phyloP scores from a whole-genome alignment of 2,113 vertebrate species.

The Campylomormyrus tamandua region DNA sequence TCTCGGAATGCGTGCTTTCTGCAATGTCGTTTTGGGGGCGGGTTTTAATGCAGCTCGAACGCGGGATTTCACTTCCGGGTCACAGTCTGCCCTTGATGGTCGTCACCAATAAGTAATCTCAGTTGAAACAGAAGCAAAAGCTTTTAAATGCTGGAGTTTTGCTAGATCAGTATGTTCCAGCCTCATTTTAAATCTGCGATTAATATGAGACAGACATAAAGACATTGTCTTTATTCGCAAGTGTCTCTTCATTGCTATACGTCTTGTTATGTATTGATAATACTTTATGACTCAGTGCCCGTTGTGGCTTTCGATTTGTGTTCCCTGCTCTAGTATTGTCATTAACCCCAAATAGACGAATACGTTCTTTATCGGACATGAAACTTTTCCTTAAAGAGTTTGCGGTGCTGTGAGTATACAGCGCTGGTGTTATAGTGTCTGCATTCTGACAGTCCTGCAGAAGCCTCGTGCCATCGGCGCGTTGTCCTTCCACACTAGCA shows the following conservation, averaged over 20 bases:
- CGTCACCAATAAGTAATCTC: background rate
- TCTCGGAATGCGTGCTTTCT: background rate
- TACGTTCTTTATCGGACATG: background rate
- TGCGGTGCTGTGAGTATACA: background rate
- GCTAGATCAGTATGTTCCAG: background rate
- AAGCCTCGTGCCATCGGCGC: conserved; percentile 35
- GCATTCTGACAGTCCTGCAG: conserved; percentile 41
- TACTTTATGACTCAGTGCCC: background rate
- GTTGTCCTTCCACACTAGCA: conserved; percentile 71
- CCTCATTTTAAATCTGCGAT: background rate
- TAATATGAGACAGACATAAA: background rate
- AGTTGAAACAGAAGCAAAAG: background rate
- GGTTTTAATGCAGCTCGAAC: background rate
- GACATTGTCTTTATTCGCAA: background rate
- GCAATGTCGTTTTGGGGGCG: no score
- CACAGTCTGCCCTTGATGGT: background rate
- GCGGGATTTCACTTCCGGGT: conserved; percentile 1
- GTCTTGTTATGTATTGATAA: background rate
- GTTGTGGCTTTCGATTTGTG: background rate
- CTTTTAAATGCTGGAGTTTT: background rate
- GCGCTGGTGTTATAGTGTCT: background rate
- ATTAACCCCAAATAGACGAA: background rate
- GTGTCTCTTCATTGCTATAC: background rate
- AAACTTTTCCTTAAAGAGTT: background rate
- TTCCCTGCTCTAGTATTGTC: background rate